Base-by-base conservation (phyloP, 2,888 invertebrate species). In the Kryphioiulus occultus region DNA sequence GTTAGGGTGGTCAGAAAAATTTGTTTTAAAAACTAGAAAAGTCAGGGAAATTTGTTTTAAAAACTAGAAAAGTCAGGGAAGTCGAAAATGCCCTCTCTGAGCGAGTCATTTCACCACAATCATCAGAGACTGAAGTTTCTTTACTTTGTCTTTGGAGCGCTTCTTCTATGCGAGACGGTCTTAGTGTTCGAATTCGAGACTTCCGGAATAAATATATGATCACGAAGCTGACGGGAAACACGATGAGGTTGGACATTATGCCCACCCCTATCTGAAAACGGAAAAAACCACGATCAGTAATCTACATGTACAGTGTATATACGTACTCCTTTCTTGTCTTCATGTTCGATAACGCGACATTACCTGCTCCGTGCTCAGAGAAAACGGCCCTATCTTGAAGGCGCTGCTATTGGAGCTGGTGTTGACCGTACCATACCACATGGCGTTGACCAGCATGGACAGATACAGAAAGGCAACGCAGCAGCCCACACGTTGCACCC, bases 361-460 rank as follows among this genome's bases (percentile, higher is more conserved):
- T 88, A 93, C 93, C 91, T 92, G 92, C 90, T 92, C 92, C 17
- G 92, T 91, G 17, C 92, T 91, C 1, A 93, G 89, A 15, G 91
- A 91, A 90, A 93, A 92, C 9, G 93, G 93, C 10, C 93, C 93
- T 87, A 93, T 89, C 3, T 91, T 90, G 87, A 93, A 90, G 0
- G 91, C 91, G 53, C 91, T 91, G 17, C 89, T 68, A 1, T 89
- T 88, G 15, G 90, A 89, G 17, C 89, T 88, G 5, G 90, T 91
- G 22, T 90, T 89, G 26, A 90, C 90, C 44, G 89, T 89, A 35
- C 90, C 91, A 90, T 93, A 93, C 91, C 92, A 93, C 92, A 93
- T 92, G 84, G 93, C 93, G 89, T 93, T 93, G n/a, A 92, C 92
- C 88, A 93, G 89, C 93, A 93, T 93, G 78, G 92, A 92, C 17